A percentile compares a stretch with the other conserved stretches of the same genome.
Evolutionary conservation across 1,140 invertebrate species (phyloP).

Genomic region (Antheraea pernyi): DNA sequence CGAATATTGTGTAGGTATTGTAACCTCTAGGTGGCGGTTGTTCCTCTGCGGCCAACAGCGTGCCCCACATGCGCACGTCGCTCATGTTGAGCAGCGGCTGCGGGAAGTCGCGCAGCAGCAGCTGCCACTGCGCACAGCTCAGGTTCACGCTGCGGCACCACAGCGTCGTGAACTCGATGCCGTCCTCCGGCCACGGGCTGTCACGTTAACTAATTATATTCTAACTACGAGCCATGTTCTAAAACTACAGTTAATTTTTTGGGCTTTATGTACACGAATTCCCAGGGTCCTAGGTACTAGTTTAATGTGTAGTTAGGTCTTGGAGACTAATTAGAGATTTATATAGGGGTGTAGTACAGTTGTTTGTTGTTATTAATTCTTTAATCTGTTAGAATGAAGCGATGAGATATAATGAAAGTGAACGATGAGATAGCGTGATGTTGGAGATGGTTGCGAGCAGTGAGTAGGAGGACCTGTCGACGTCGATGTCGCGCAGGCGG

Average conservation of each 20-base stretch:
- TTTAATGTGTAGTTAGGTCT: too few relatives aligned
- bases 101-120: conserved; percentile 97
- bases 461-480: conserved; percentile 54
- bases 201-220: background rate
- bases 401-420: too few relatives aligned
- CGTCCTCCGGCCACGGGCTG: conserved; percentile 95
- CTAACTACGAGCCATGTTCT: too few relatives aligned
- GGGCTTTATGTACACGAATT: too few relatives aligned
- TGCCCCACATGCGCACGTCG: conserved; percentile 92
- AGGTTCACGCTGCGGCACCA: conserved; percentile 94
- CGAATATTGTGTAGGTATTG: too few relatives aligned
- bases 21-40: conserved; percentile 87
- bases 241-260: too few relatives aligned
- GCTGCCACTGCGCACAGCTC: conserved; percentile 90
- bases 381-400: too few relatives aligned
- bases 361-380: too few relatives aligned
- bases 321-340: too few relatives aligned
- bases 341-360: too few relatives aligned
- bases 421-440: background rate
- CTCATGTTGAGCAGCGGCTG: conserved; percentile 93
- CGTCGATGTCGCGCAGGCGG: conserved; percentile 46
- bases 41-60: conserved; percentile 94
- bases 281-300: too few relatives aligned
- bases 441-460: background rate
- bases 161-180: conserved; percentile 93